phyloP scores from a whole-genome alignment of 2,888 invertebrate species.

The Pomacea canaliculata region DNA sequence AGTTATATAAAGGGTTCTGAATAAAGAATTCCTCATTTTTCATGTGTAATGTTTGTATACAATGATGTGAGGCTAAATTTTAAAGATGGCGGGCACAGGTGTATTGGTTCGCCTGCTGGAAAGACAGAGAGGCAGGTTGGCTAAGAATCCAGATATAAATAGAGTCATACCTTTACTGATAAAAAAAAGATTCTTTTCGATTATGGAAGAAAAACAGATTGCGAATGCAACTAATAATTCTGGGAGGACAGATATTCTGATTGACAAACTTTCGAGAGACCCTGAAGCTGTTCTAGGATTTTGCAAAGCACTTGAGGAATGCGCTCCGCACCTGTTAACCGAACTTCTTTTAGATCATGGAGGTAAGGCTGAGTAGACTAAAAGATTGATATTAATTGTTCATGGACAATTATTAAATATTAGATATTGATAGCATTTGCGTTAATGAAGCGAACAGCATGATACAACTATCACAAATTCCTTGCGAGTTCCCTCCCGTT shows the following conservation, averaged over 20 bases:
- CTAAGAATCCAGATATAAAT: constrained; percentile 59
- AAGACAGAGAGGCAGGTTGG: constrained; percentile 51
- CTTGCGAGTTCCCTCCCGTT: too few relatives aligned
- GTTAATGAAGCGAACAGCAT: too few relatives aligned
- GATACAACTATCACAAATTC: too few relatives aligned
- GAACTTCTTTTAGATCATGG: constrained; percentile 53
- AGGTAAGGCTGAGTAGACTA: constrained; percentile 39
- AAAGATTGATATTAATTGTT: neutral
- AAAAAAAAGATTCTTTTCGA: constrained; percentile 53
- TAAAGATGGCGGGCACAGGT: constrained; percentile 63
- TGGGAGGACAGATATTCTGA: constrained; percentile 55
- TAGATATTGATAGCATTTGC: too few relatives aligned
- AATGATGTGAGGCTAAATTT: constrained; percentile 18
- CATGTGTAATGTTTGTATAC: too few relatives aligned
- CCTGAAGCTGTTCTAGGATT: constrained; percentile 61
- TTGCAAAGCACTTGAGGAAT: constrained; percentile 63
- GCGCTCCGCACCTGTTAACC: constrained; percentile 56
- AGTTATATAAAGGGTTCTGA: too few relatives aligned
- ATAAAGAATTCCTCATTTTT: too few relatives aligned
- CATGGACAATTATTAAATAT: too few relatives aligned
- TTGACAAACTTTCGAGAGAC: constrained; percentile 64
- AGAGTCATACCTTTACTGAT: constrained; percentile 56
- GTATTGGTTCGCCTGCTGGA: constrained; percentile 57
- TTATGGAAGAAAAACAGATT: constrained; percentile 56
- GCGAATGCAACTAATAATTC: constrained; percentile 44